Evolutionary conservation across 2,888 invertebrate genomes (phyloP).

Genomic region (Perithous albicinctus): DNA sequence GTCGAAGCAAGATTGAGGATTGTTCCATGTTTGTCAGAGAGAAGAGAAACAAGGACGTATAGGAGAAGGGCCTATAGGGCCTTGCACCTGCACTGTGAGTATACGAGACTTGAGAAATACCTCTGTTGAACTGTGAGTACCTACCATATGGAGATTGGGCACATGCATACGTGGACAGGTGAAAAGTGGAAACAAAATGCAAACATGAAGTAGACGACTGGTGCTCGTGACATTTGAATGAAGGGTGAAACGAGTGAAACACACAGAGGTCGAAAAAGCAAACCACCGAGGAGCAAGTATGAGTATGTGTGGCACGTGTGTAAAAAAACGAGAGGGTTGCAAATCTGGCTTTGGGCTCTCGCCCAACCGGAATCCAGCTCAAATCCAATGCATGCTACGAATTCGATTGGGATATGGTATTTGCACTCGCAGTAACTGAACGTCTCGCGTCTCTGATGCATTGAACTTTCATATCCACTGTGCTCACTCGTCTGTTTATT

Average conservation of each 20-base stretch:
- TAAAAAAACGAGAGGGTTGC: slow-evolving; percentile 1
- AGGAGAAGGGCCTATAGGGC: slow-evolving; percentile 13
- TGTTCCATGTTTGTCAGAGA: background rate
- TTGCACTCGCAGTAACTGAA: slow-evolving; percentile 58
- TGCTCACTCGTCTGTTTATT: slow-evolving; percentile 53
- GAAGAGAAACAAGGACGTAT: slow-evolving; percentile 14
- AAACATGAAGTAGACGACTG: slow-evolving; percentile 46
- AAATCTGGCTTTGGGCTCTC: background rate
- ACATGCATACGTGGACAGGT: slow-evolving; percentile 56
- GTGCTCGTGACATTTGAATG: slow-evolving; percentile 41
- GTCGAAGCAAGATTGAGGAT: background rate
- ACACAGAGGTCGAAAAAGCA: slow-evolving; percentile 23
- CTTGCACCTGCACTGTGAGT: slow-evolving; percentile 20
- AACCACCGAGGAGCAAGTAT: background rate
- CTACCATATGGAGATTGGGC: slow-evolving; percentile 64
- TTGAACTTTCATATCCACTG: slow-evolving; percentile 41
- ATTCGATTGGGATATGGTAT: slow-evolving; percentile 58
- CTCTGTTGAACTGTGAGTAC: slow-evolving; percentile 28
- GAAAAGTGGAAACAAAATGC: slow-evolving; percentile 59
- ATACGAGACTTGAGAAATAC: slow-evolving; percentile 15
- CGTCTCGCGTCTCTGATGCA: slow-evolving; percentile 43
- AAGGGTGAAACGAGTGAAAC: slow-evolving; percentile 29
- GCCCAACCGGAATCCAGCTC: background rate
- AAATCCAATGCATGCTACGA: slow-evolving; percentile 11
- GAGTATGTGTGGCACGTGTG: slow-evolving; percentile 5